These are phyloP conservation scores for Ceratitis capitata DNA, from an alignment of 1,140 invertebrate genomes.

Conservation along the genomic window DNA sequence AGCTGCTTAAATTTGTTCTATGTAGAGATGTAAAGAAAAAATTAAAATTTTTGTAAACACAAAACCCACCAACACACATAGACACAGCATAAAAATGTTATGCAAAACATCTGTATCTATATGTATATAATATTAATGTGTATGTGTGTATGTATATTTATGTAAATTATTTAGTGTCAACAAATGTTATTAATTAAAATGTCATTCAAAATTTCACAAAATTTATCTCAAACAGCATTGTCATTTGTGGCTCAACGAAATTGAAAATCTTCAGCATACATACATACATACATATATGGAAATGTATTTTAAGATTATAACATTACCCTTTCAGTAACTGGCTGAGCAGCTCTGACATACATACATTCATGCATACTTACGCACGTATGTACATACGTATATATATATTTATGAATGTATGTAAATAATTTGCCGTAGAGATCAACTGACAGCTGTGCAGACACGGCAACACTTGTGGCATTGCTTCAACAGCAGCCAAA, in stretches of 20 bases:
- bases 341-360: neutral
- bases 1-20: too few species aligned
- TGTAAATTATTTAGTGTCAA: neutral
- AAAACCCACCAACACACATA: too few species aligned
- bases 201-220: constrained; percentile 53
- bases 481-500: neutral
- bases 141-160: neutral
- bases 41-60: too few species aligned
- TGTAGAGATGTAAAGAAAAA: too few species aligned
- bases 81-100: neutral
- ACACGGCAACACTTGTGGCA: neutral
- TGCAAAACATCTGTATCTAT: neutral
- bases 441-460: neutral
- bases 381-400: neutral
- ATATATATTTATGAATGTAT: neutral
- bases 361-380: neutral
- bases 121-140: neutral
- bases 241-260: neutral
- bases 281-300: neutral
- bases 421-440: neutral
- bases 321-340: too few species aligned
- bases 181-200: constrained; percentile 65
- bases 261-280: neutral
- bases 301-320: neutral
- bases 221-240: neutral